Conservation (phyloP, 2,888 invertebrate species). For the Frankliniella fusca region DNA sequence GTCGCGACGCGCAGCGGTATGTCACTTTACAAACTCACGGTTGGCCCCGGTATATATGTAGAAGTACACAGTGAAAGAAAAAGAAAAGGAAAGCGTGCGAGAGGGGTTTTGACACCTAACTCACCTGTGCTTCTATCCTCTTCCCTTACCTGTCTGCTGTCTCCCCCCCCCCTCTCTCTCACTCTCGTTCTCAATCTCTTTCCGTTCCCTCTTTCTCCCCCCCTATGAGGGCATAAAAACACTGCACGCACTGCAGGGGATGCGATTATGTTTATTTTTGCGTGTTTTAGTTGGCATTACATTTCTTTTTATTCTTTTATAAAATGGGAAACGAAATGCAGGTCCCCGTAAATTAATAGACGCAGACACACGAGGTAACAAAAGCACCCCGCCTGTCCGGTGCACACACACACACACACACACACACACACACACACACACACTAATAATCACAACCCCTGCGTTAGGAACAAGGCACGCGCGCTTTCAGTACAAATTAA, state of each 20-base stretch:
- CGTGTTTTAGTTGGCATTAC: neutral
- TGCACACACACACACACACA: neutral
- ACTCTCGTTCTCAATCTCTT: too few species aligned
- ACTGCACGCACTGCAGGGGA: neutral
- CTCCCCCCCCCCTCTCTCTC: neutral
- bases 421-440: neutral
- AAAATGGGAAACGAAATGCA: neutral
- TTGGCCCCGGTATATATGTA: too few species aligned
- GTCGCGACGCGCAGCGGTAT: too few species aligned
- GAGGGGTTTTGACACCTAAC: too few species aligned
- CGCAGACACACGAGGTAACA: neutral
- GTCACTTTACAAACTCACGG: too few species aligned
- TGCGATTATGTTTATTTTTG: neutral
- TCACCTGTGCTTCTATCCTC: too few species aligned
- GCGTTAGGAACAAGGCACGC: slow-evolving; percentile 6
- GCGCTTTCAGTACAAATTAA: neutral
- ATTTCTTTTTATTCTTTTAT: neutral
- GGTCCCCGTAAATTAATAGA: slow-evolving; percentile 15
- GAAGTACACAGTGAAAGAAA: too few species aligned
- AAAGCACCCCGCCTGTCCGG: neutral
- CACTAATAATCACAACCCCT: neutral
- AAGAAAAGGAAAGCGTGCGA: too few species aligned
- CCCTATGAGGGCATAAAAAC: too few species aligned
- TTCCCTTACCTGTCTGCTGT: too few species aligned
- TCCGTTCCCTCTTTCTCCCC: neutral